These are phyloP conservation scores for Palythoa grandis DNA, from an alignment of 92 coral and sea anemone genomes.

Conservation along the genomic window DNA sequence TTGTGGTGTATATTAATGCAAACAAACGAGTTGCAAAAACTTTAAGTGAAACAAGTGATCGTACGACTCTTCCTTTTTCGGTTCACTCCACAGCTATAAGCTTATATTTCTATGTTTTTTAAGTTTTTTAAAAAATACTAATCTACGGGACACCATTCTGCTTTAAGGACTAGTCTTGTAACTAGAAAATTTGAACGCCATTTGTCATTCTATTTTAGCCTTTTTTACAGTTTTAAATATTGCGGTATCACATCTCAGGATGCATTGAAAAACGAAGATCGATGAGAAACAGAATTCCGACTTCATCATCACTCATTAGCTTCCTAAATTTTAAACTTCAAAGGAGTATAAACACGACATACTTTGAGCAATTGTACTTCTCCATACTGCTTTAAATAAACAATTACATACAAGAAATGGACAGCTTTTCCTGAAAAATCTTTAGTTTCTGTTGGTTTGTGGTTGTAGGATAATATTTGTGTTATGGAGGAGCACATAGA, in stretches of 20 bases:
- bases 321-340: too few relatives aligned
- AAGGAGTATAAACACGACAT: too few relatives aligned
- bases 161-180: background rate
- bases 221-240: too few relatives aligned
- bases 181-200: background rate
- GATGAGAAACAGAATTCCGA: too few relatives aligned
- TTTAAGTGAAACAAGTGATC: slow-evolving; percentile 30
- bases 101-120: background rate
- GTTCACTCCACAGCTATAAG: background rate
- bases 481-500: background rate
- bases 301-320: too few relatives aligned
- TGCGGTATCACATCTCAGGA: too few relatives aligned
- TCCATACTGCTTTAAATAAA: background rate
- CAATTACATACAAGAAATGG: background rate
- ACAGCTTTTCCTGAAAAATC: background rate
- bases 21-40: slow-evolving; percentile 37
- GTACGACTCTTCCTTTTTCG: slow-evolving; percentile 6
- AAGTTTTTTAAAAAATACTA: background rate
- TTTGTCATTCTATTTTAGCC: too few relatives aligned
- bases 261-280: too few relatives aligned
- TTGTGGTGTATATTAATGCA: slow-evolving; percentile 44
- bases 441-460: slow-evolving; percentile 3
- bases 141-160: background rate
- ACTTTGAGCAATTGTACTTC: background rate
- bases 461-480: background rate